Base-by-base conservation (phyloP, 2,888 invertebrate species). In the Agrypnus murinus region DNA sequence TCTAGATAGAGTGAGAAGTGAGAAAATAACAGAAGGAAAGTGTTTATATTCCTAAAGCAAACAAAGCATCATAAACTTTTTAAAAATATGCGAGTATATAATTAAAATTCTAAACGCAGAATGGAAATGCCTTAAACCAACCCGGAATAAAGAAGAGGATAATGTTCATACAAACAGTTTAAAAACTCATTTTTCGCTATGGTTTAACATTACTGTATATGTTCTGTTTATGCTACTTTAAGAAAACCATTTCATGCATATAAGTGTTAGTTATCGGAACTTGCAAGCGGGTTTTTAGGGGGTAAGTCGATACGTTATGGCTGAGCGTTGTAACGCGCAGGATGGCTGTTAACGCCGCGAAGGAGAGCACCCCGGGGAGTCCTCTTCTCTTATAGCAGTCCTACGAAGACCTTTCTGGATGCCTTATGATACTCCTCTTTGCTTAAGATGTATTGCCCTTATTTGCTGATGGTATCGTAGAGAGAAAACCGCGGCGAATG, bases 261-360 rank as follows among this genome's bases (percentile, higher is more conserved):
- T 46, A 59, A 69, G 57, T 46, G 65, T 70, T 70, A 70, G 60
- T 70, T 65, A 70, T 70, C 65, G 70, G 14, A 19, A 12, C 43
- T 70, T 65, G 70, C 59, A 70, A 70, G 70, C 60, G 62, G 53
- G 43, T 60, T 60, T 58, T 65, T 55, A 59, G 36, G 62, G n/a
- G 45, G 70, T 70, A 70, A 70, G 70, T 38, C 65, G 70, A 70
- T 70, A 70, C 70, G 65, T 70, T 70, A 70, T 60, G 55, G 65
- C 36, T 45, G 65, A 64, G 65, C 55, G 70, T 60, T 65, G 70
- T 65, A 65, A 70, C 50, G 60, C 65, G 50, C 60, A 45, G 40
- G 58, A 60, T 60, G 65, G 65, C 65, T 65, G 65, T 70, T 70
- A 70, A 70, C 70, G 60, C 65, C 58, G 45, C 43, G 65, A 46